A percentile compares a stretch with the other conserved stretches of the same genome.
phyloP scores from a whole-genome alignment of 2,797 vertebrate species.

The Argya squamiceps region DNA sequence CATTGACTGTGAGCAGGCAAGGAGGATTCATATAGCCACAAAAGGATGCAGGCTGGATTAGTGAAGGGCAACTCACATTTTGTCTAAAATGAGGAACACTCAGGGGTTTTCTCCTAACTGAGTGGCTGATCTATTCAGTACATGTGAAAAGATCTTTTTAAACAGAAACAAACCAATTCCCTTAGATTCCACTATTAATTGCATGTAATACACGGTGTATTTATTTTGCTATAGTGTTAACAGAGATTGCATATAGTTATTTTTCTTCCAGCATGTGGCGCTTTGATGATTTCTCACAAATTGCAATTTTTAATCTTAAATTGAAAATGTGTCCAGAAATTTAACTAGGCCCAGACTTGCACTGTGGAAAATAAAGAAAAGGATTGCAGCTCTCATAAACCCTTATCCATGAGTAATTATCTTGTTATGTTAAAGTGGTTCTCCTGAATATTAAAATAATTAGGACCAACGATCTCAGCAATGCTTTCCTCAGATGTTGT shows the following conservation, averaged over 20 bases:
- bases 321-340: conserved; percentile 64
- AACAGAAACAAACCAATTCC: conserved; percentile 1
- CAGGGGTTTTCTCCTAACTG: background rate
- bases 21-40: background rate
- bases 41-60: background rate
- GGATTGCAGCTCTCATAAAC: conserved; percentile 50
- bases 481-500: conserved; percentile 66
- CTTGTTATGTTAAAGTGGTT: conserved; percentile 71
- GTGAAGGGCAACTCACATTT: background rate
- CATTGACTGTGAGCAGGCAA: background rate
- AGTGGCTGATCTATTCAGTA: background rate
- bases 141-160: background rate
- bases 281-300: conserved; percentile 70
- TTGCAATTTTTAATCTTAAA: conserved; percentile 70
- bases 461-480: conserved; percentile 69
- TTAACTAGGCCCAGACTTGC: conserved; percentile 51
- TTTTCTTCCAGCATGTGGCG: conserved; percentile 50
- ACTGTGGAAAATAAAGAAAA: conserved; percentile 60
- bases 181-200: conserved; percentile 54
- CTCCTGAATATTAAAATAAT: conserved; percentile 78
- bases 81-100: background rate
- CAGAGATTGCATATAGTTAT: conserved; percentile 54
- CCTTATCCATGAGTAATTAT: conserved; percentile 69
- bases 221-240: conserved; percentile 37
- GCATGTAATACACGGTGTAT: conserved; percentile 1